Evolutionary conservation across 35 echinoderm and acorn worm genomes (phyloP), one percentile per base, ranked within the genome.

Genomic region (Antedon bifida): DNA sequence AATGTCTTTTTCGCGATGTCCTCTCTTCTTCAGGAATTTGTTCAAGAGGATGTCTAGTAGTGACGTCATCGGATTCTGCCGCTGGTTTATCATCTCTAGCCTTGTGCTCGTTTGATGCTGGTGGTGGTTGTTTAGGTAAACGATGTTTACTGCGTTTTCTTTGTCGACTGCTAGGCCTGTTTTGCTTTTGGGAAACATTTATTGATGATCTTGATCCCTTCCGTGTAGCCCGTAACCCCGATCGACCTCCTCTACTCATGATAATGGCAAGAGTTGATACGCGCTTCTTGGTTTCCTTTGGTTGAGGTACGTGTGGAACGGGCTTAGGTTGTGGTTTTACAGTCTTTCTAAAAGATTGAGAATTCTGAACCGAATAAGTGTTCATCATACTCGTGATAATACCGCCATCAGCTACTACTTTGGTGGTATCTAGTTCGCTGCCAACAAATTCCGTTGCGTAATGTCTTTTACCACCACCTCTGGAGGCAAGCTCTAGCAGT

Each of bases 191-290:
- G 26, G 51, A 64, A 64, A 21, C 51, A 2, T 64, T 64, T 16
- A 1, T 26, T 64, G 19, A 64, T 8, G 23, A 8, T 12, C 51
- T 8, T 16, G 5, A 64, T 21, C 10, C 23, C 23, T 11, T 11
- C 51, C 51, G 9, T 11, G 10, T 11, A 8, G 5, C 39, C 51
- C 51, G 51, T 21, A 21, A 64, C 26, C 51, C 7, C 26, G 51
- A 64, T 34, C 77, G 33, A 34, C 33, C 30, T 34, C 85, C 85
- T 28, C 56, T 73, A 30, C 74, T 46, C 74, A 91, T 46, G 9
- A 91, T 83, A 12, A 87, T 35, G 29, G 89, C 89, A 33, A 91
- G 75, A 32, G 85, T 87, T n/a, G 89, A 91, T 36, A 83, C 73
- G 31, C 83, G 83, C 17, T 74, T 46, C 29, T 78, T 46, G 21